A percentile compares a stretch with the other conserved stretches of the same genome.
These are phyloP conservation scores for Scartelaos histophorus DNA, from an alignment of 2,113 vertebrate genomes.

Conservation along the genomic window DNA sequence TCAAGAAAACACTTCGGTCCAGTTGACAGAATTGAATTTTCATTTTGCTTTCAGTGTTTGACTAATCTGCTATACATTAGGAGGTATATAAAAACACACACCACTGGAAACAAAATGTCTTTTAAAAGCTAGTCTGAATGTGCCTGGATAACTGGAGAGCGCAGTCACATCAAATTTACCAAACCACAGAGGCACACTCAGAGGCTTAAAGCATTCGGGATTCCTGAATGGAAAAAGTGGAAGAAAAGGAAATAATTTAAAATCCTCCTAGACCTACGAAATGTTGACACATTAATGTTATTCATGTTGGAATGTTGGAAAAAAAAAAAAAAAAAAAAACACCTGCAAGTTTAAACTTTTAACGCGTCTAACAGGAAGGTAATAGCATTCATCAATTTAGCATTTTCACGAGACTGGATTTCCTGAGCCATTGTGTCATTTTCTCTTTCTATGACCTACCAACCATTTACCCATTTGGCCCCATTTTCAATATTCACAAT, in stretches of 20 bases:
- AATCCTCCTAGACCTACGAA: neutral
- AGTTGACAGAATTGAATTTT: too few relatives aligned
- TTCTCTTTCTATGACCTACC: neutral
- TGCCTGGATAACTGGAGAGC: neutral
- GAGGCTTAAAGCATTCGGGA: neutral
- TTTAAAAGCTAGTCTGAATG: too few relatives aligned
- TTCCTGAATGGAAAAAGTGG: neutral
- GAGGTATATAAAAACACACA: too few relatives aligned
- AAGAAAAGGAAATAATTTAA: neutral
- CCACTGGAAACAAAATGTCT: too few relatives aligned
- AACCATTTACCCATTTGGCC: conserved; percentile 27
- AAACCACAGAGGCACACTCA: neutral
- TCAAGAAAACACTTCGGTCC: too few relatives aligned
- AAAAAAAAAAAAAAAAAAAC: too few relatives aligned
- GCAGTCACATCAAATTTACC: neutral
- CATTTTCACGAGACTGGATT: conserved; percentile 32
- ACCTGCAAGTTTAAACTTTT: conserved; percentile 24
- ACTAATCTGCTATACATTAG: too few relatives aligned
- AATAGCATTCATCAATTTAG: conserved; percentile 47
- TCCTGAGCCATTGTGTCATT: conserved; percentile 22
- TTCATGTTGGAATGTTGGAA: too few relatives aligned
- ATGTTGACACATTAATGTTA: too few relatives aligned
- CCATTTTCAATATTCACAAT: conserved; percentile 50
- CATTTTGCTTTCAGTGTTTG: too few relatives aligned
- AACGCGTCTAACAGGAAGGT: conserved; percentile 35